Conservation (phyloP, 1,140 invertebrate species). For the Agraylea sexmaculata region DNA sequence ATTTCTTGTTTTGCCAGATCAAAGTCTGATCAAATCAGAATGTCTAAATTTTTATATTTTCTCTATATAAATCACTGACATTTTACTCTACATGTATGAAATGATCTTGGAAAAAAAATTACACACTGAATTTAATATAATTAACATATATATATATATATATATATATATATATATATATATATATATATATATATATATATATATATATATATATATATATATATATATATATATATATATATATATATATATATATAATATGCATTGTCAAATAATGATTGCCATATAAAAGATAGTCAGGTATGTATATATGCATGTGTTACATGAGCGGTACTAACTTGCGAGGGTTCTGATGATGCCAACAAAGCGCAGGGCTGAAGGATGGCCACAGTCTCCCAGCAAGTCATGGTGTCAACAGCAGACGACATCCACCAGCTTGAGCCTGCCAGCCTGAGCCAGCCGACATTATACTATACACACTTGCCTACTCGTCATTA, state of each 20-base stretch:
- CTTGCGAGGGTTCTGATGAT: constrained; percentile 35
- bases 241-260: background rate
- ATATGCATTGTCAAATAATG: background rate
- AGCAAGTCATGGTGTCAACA: constrained; percentile 37
- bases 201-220: background rate
- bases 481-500: background rate
- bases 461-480: no score
- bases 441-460: no score
- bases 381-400: constrained; percentile 39
- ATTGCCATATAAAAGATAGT: background rate
- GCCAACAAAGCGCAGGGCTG: constrained; percentile 38
- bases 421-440: no score
- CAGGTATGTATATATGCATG: constrained; percentile 8
- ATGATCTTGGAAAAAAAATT: no score
- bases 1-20: no score
- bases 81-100: no score
- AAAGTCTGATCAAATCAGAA: no score
- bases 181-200: background rate
- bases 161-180: background rate
- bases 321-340: constrained; percentile 22
- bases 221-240: background rate
- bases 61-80: no score
- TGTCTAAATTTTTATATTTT: no score
- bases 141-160: background rate
- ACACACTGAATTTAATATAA: no score